Percentiles rank a stretch among this genome's conserved stretches.
Conservation (phyloP, 2,113 vertebrate genomes). For the Albula goreensis region DNA sequence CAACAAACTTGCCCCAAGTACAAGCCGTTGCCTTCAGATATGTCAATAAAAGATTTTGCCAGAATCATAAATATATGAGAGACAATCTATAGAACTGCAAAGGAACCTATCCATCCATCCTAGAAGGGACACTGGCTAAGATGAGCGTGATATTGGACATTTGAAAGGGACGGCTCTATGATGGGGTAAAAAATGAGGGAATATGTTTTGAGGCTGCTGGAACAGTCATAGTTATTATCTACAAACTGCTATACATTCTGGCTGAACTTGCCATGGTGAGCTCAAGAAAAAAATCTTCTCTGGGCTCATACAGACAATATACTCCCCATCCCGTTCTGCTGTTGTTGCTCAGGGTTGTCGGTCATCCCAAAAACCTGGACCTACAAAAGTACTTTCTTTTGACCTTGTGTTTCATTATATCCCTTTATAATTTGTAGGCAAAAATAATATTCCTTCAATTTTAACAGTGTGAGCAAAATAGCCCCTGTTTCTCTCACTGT, state of each 20-base stretch:
- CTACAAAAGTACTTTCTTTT: no score
- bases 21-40: neutral
- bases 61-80: neutral
- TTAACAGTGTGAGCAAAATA: no score
- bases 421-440: no score
- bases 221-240: neutral
- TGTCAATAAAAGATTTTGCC: neutral
- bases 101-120: neutral
- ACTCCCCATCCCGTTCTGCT: no score
- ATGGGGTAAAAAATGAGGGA: neutral
- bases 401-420: no score
- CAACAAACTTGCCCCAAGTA: neutral
- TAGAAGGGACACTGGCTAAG: neutral
- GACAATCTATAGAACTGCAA: neutral
- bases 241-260: neutral
- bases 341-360: no score
- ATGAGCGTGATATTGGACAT: neutral
- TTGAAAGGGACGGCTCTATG: neutral
- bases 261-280: neutral
- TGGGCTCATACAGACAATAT: no score
- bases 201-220: neutral
- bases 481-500: no score
- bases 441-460: no score
- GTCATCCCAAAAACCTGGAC: no score
- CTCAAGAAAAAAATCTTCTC: no score